Evolutionary conservation across 2,888 invertebrate genomes (phyloP).

Genomic region (Papilio gigon): DNA sequence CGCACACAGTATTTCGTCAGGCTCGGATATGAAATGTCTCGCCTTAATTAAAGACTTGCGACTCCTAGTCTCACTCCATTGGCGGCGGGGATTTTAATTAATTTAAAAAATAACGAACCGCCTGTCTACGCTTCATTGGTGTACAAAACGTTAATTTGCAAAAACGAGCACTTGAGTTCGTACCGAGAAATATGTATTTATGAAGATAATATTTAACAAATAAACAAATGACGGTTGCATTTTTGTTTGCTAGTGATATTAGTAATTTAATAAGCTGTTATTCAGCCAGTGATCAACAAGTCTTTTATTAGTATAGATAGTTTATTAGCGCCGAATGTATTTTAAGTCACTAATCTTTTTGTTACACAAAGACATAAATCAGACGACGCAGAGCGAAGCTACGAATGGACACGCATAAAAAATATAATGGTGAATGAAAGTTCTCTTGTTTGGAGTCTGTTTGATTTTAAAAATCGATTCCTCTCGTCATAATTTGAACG

Average conservation of each 20-base stretch:
- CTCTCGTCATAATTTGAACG: neutral
- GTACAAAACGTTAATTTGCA: slow-evolving; percentile 40
- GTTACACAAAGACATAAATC: no score
- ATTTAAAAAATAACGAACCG: slow-evolving; percentile 55
- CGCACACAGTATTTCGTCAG: slow-evolving; percentile 1
- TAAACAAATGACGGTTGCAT: no score
- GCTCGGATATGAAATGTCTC: slow-evolving; percentile 33
- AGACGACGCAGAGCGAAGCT: no score
- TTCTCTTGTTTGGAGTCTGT: no score
- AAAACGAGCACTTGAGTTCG: slow-evolving; percentile 25
- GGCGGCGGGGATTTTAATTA: slow-evolving; percentile 49
- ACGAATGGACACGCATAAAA: no score
- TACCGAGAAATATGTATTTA: slow-evolving; percentile 6
- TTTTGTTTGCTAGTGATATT: no score
- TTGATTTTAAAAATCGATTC: neutral
- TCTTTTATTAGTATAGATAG: no score
- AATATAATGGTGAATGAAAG: no score
- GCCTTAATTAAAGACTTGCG: slow-evolving; percentile 34
- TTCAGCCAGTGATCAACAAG: no score
- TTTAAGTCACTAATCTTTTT: no score
- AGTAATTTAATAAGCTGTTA: no score
- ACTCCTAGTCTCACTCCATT: slow-evolving; percentile 30
- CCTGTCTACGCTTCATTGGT: slow-evolving; percentile 37
- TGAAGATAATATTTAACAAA: neutral
- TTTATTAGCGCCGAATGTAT: no score